These are phyloP conservation scores for Ganaspis sp. DNA, from an alignment of 1,140 invertebrate species.

Conservation along the genomic window DNA sequence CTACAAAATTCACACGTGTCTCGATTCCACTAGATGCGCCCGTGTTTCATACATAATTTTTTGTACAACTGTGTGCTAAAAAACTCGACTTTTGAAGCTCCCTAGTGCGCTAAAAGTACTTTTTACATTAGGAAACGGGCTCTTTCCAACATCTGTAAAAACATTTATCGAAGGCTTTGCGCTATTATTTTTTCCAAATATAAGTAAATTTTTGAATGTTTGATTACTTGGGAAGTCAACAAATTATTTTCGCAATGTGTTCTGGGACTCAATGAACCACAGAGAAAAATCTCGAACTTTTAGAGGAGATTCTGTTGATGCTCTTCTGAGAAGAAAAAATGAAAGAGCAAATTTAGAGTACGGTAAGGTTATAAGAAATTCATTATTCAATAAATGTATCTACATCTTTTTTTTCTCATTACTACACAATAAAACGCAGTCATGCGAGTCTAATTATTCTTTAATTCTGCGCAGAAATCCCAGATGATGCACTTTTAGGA, in stretches of 20 bases:
- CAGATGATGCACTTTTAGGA: constrained; percentile 53
- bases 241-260: not conserved
- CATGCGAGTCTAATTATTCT: too few species aligned
- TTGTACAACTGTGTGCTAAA: too few species aligned
- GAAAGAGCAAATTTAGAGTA: not conserved
- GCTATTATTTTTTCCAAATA: not conserved
- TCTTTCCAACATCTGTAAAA: not conserved
- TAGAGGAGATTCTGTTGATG: not conserved
- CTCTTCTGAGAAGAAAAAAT: not conserved
- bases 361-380: not conserved
- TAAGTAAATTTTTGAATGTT: not conserved
- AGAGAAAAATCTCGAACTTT: not conserved
- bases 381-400: not conserved
- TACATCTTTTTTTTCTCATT: too few species aligned
- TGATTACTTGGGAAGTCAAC: not conserved
- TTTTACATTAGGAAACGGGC: not conserved
- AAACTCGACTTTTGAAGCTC: too few species aligned
- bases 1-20: too few species aligned
- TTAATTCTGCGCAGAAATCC: constrained; percentile 24
- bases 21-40: too few species aligned
- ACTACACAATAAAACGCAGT: too few species aligned
- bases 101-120: too few species aligned
- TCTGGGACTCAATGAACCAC: not conserved
- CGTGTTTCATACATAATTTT: too few species aligned
- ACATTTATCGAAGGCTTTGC: not conserved